A percentile compares a stretch with the other conserved stretches of the same genome.
These are phyloP conservation scores for Drosophila saltans DNA, from an alignment of 1,140 invertebrate genomes.

Conservation along the genomic window DNA sequence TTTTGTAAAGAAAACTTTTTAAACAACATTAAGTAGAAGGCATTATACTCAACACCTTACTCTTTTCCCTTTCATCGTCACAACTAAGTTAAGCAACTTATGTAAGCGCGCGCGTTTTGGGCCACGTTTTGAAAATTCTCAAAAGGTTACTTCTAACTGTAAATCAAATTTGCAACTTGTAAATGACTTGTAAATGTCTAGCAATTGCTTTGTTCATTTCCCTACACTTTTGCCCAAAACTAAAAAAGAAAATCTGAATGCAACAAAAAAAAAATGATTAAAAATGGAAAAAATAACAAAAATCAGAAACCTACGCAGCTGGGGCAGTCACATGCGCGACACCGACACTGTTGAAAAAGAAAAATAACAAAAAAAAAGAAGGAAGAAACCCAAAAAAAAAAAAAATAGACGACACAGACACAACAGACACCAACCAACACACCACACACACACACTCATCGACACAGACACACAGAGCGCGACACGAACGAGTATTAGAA, in stretches of 20 bases:
- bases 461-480: slow-evolving; percentile 22
- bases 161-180: slow-evolving; percentile 2
- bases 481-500: slow-evolving; percentile 8
- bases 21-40: neutral
- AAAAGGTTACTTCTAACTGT: neutral
- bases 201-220: neutral
- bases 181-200: no score
- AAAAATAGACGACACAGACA: slow-evolving; percentile 26
- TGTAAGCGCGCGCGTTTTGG: slow-evolving; percentile 9
- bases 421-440: slow-evolving; percentile 19
- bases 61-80: neutral
- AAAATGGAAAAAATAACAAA: slow-evolving; percentile 25
- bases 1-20: neutral
- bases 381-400: slow-evolving; percentile 30
- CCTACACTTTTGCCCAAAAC: slow-evolving; percentile 2
- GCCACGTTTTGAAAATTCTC: neutral
- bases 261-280: slow-evolving; percentile 16
- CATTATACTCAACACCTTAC: neutral
- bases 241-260: neutral
- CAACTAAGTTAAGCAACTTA: slow-evolving; percentile 3
- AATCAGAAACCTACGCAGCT: slow-evolving; percentile 50
- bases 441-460: slow-evolving; percentile 7
- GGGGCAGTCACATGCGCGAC: slow-evolving; percentile 56
- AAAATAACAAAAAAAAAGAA: slow-evolving; percentile 30
- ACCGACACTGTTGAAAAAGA: slow-evolving; percentile 22